Conservation (phyloP, 2,797 vertebrate species). For the Pseudocheirus occidentalis region DNA sequence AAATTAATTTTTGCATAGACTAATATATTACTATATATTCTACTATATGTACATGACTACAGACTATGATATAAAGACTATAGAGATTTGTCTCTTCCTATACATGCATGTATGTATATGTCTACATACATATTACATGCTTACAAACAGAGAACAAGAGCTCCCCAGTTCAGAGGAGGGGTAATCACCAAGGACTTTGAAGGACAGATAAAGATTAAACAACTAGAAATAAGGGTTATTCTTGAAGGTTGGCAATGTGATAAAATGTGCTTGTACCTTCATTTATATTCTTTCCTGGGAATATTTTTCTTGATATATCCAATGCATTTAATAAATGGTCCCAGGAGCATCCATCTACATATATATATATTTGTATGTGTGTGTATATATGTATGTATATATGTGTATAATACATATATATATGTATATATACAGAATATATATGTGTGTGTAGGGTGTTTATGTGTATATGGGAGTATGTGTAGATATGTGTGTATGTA, state of each 20-base stretch:
- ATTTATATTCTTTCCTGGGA: conserved; percentile 5
- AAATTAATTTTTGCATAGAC: not conserved
- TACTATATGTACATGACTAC: not conserved
- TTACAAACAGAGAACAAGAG: not conserved
- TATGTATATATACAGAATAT: not conserved
- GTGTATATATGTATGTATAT: not conserved
- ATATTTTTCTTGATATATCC: not conserved
- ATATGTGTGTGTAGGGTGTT: not conserved
- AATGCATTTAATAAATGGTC: not conserved
- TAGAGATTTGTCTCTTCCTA: not conserved
- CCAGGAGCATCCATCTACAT: not conserved
- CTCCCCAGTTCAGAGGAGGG: not conserved
- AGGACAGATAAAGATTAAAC: not conserved
- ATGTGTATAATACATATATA: not conserved
- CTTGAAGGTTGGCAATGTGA: conserved; percentile 12
- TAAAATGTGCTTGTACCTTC: not conserved
- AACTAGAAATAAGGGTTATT: not conserved
- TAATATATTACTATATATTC: not conserved
- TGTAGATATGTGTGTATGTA: not conserved
- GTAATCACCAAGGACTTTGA: conserved; percentile 5
- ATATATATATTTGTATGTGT: too few relatives aligned
- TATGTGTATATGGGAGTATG: not conserved
- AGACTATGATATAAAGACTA: not conserved
- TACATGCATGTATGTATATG: too few relatives aligned
- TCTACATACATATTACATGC: not conserved